These are phyloP conservation scores for Scaptomyza polygonia DNA, from an alignment of 2,888 invertebrate species.

Conservation along the genomic window DNA sequence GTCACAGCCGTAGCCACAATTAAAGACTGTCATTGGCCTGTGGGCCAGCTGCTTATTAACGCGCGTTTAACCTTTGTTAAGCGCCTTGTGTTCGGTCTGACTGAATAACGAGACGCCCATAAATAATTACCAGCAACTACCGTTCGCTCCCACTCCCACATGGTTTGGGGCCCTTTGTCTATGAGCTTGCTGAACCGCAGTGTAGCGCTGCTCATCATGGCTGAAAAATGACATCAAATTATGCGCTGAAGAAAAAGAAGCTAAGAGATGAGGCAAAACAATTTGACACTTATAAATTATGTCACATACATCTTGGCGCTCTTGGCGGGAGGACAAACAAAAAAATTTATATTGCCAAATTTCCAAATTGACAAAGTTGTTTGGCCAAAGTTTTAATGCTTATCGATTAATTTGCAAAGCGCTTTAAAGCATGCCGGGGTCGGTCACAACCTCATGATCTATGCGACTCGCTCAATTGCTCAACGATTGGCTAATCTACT, in stretches of 20 bases:
- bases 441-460: constrained; percentile 42
- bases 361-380: constrained; percentile 22
- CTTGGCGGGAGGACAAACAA: constrained; percentile 15
- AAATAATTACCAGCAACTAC: constrained; percentile 73
- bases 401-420: constrained; percentile 60
- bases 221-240: constrained; percentile 71
- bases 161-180: neutral
- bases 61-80: constrained; percentile 67
- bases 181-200: neutral
- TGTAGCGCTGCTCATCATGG: constrained; percentile 28
- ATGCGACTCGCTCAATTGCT: constrained; percentile 40
- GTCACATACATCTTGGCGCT: constrained; percentile 69
- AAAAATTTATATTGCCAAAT: constrained; percentile 61
- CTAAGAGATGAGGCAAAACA: constrained; percentile 41
- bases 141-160: constrained; percentile 27
- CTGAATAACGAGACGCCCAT: constrained; percentile 52
- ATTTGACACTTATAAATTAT: constrained; percentile 76
- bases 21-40: constrained; percentile 47
- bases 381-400: constrained; percentile 66
- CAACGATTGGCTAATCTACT: constrained; percentile 57
- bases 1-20: constrained; percentile 20
- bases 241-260: constrained; percentile 36
- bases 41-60: constrained; percentile 65
- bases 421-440: constrained; percentile 25
- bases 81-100: constrained; percentile 31